Evolutionary conservation across 2,888 invertebrate genomes (phyloP).

Genomic region (Cyclophora albipunctata): DNA sequence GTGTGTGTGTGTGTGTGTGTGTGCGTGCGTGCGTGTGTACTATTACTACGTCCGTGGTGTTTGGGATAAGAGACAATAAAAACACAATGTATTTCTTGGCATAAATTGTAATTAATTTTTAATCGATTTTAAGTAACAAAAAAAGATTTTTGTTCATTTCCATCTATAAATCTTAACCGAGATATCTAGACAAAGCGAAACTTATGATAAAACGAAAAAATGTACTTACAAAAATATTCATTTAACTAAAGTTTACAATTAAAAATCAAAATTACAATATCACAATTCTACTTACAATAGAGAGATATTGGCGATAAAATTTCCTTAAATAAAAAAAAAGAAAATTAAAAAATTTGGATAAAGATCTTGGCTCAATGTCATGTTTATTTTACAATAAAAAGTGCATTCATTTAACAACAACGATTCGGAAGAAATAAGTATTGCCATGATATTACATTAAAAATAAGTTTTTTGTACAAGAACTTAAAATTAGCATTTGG

Average conservation of each 20-base stretch:
- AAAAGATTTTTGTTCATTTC: slow-evolving; percentile 56
- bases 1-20: too few species aligned
- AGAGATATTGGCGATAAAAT: slow-evolving; percentile 68
- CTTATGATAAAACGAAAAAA: slow-evolving; percentile 58
- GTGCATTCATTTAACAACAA: slow-evolving; percentile 48
- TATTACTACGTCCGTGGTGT: too few species aligned
- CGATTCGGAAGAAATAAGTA: slow-evolving; percentile 67
- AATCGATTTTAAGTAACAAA: slow-evolving; percentile 75
- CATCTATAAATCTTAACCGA: slow-evolving; percentile 66
- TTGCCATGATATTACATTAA: slow-evolving; percentile 51
- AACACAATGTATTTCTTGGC: slow-evolving; percentile 63
- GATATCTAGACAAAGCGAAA: slow-evolving; percentile 68
- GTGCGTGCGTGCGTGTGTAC: too few species aligned
- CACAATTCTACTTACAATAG: slow-evolving; percentile 76
- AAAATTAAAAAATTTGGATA: slow-evolving; percentile 45
- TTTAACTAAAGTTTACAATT: slow-evolving; percentile 69
- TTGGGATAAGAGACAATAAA: slow-evolving; percentile 15
- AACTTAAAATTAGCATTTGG: slow-evolving; percentile 62
- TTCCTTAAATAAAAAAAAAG: slow-evolving; percentile 41
- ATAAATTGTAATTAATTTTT: slow-evolving; percentile 73
- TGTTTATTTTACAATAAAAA: slow-evolving; percentile 50
- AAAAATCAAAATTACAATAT: slow-evolving; percentile 74
- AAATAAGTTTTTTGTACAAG: slow-evolving; percentile 58
- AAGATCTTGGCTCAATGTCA: slow-evolving; percentile 54
- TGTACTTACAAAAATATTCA: slow-evolving; percentile 73